A percentile compares a stretch with the other conserved stretches of the same genome.
These are phyloP conservation scores for Orchesella cincta DNA, from an alignment of 1,140 invertebrate species.

Conservation along the genomic window DNA sequence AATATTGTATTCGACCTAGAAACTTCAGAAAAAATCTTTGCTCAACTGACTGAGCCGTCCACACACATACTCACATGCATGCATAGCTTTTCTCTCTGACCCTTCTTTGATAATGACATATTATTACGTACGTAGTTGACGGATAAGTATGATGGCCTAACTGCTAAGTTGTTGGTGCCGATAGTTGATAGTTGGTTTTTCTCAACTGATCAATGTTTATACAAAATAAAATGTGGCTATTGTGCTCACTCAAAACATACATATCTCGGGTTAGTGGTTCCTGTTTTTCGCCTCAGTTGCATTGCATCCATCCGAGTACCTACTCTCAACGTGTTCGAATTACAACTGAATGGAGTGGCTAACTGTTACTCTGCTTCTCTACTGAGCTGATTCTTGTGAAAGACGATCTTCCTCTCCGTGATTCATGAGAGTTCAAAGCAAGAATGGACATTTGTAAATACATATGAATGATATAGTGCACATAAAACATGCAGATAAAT, in stretches of 20 bases:
- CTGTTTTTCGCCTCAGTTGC: neutral
- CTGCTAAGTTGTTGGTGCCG: neutral
- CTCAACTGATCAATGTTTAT: neutral
- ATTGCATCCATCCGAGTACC: no score
- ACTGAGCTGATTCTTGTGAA: neutral
- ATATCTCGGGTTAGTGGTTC: neutral
- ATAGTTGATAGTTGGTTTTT: constrained; percentile 9
- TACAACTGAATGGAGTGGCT: neutral
- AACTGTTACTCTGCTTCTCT: neutral
- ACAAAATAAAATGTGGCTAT: neutral
- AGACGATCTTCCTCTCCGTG: neutral
- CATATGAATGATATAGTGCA: neutral
- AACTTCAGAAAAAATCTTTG: neutral
- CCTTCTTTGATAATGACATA: constrained; percentile 8
- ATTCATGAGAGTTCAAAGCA: neutral
- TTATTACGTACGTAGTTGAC: neutral
- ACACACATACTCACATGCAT: no score
- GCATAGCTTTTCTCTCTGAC: neutral
- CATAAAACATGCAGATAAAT: neutral
- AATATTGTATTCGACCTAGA: neutral
- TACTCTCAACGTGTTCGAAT: neutral
- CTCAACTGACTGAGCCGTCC: no score
- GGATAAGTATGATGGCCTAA: neutral
- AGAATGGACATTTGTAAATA: no score
- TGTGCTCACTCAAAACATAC: neutral